Base-by-base conservation (phyloP, 2,888 invertebrate species). In the Eilema depressum region DNA sequence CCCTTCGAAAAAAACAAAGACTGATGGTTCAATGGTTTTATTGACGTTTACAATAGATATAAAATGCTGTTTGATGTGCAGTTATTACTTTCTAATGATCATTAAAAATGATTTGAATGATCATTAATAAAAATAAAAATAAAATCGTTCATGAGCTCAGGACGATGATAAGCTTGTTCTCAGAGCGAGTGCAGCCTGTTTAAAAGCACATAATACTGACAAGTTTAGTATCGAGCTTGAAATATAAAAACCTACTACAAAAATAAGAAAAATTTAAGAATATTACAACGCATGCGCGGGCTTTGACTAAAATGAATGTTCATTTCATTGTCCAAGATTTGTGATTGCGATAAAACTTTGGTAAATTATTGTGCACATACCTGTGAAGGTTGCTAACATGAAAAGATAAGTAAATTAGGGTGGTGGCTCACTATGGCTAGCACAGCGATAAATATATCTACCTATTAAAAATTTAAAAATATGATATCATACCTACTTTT, bases 1-100 rank as follows among this genome's bases (percentile, higher is more conserved):
- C 20, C 66, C 69, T 67, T 66, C 14, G 10, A 17, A 63, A 53
- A 65, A 37, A 73, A 68, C 41, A 71, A 75, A 71, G 63, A 28
- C 25, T 56, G 30, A 37, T 68, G 70, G 65, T 66, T 25, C 60
- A 77, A 67, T 17, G 72, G 20, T 75, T 81, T 83, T 74, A 76
- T 78, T 75, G 65, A 68, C 59, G 70, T 73, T 71, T 69, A 25
- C 47, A 66, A 68, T 68, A 56, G 62, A 68, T 56, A 71, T 77
- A 65, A 75, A 70, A 67, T n/a, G 59, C 23, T 74, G 59, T 64
- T 75, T 60, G 56, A 71, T 73, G 57, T 37, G 70, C 61, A 66
- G 64, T 47, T 65, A 68, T 68, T 65, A 72, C 67, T 72, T 77
- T 41, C 17, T 23, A 70, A 71, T 33, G 67, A 69, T 70, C 69